Percentiles rank a stretch among this genome's conserved stretches.
These are phyloP conservation scores for Megathymus violae DNA, from an alignment of 1,140 invertebrate genomes.

Conservation along the genomic window DNA sequence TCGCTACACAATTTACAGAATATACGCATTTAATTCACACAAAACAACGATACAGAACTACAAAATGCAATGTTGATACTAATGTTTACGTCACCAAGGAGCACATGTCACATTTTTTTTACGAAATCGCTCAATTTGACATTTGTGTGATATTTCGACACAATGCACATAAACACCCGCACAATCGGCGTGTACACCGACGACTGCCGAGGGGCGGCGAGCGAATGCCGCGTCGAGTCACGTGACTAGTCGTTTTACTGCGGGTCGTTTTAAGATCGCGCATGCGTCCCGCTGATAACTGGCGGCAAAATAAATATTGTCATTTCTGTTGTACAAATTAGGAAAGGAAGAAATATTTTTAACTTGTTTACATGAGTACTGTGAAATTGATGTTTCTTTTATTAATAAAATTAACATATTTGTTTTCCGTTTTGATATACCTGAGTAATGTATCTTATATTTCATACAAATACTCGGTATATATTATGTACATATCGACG, in stretches of 20 bases:
- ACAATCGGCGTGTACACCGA: constrained; percentile 61
- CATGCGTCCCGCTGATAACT: constrained; percentile 64
- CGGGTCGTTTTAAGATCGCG: constrained; percentile 73
- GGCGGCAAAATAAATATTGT: constrained; percentile 78
- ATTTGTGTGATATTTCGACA: constrained; percentile 60
- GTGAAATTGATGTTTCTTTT: too few relatives aligned
- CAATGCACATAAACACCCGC: constrained; percentile 50
- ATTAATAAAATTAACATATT: not conserved
- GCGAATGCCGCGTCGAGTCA: constrained; percentile 82
- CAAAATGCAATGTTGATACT: constrained; percentile 44
- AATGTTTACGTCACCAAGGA: constrained; percentile 63
- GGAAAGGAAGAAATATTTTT: constrained; percentile 25
- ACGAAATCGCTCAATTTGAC: constrained; percentile 74
- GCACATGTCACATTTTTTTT: constrained; percentile 76
- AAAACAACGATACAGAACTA: constrained; percentile 49
- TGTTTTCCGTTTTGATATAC: too few relatives aligned
- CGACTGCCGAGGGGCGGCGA: constrained; percentile 77
- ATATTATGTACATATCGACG: too few relatives aligned
- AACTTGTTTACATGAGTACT: constrained; percentile 3
- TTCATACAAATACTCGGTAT: too few relatives aligned
- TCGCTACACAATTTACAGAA: constrained; percentile 59
- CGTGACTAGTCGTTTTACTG: constrained; percentile 84
- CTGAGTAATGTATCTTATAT: too few relatives aligned
- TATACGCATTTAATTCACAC: constrained; percentile 48
- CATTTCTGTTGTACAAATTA: constrained; percentile 36